These are phyloP conservation scores for Perca schrenkii DNA, from an alignment of 2,113 vertebrate genomes.

Conservation along the genomic window DNA sequence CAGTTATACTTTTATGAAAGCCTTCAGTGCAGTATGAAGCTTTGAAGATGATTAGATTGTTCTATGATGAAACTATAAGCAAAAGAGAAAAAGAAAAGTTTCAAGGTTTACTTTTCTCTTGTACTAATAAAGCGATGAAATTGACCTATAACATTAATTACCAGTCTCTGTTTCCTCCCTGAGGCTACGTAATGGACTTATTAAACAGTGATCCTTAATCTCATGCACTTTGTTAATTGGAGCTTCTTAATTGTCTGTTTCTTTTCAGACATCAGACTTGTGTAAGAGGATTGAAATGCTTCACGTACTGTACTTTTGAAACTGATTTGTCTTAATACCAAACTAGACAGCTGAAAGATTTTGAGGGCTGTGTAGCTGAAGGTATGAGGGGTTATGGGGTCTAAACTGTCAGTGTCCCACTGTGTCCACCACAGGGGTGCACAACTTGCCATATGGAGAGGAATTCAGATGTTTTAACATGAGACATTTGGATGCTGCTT, in stretches of 20 bases:
- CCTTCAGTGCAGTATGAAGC: slow-evolving; percentile 18
- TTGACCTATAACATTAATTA: slow-evolving; percentile 25
- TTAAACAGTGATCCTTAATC: slow-evolving; percentile 71
- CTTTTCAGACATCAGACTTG: slow-evolving; percentile 80
- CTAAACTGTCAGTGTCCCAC: slow-evolving; percentile 69
- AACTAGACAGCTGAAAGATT: slow-evolving; percentile 54
- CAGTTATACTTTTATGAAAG: slow-evolving; percentile 33
- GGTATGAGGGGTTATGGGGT: slow-evolving; percentile 60
- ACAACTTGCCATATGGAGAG: slow-evolving; percentile 76
- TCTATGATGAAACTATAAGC: slow-evolving; percentile 13
- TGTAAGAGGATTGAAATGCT: slow-evolving; percentile 82
- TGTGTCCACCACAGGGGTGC: slow-evolving; percentile 70
- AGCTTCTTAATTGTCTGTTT: slow-evolving; percentile 77
- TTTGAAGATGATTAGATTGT: slow-evolving; percentile 31
- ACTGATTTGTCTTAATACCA: slow-evolving; percentile 73
- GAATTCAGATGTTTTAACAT: slow-evolving; percentile 39
- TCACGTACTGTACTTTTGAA: slow-evolving; percentile 50
- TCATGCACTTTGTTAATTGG: slow-evolving; percentile 80
- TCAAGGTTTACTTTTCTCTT: slow-evolving; percentile 19
- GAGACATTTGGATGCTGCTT: slow-evolving; percentile 21
- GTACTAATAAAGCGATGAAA: slow-evolving; percentile 5
- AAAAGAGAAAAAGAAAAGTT: slow-evolving; percentile 34
- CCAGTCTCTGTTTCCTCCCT: slow-evolving; percentile 24
- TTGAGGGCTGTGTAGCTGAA: slow-evolving; percentile 37
- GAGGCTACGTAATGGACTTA: slow-evolving; percentile 27